Evolutionary conservation across 2,888 invertebrate species (phyloP).

Genomic region (Erynnis tages): DNA sequence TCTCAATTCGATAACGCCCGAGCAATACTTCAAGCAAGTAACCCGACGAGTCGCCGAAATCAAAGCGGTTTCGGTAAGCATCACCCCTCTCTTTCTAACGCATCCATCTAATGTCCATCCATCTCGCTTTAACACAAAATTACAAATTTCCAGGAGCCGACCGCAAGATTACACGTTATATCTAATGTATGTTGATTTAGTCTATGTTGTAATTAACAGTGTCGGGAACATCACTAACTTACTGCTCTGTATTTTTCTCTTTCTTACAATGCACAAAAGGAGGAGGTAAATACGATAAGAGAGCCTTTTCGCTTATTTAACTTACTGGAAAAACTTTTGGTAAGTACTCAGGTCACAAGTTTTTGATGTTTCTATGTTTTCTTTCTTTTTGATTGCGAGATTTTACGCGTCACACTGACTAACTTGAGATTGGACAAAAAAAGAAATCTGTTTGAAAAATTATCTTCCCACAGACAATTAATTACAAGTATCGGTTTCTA

Average conservation of each 20-base stretch:
- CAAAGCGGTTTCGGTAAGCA: slow-evolving; percentile 92
- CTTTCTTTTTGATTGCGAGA: slow-evolving; percentile 34
- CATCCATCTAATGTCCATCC: slow-evolving; percentile 20
- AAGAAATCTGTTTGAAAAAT: too few relatives aligned
- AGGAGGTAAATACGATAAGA: slow-evolving; percentile 74
- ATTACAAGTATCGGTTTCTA: too few relatives aligned
- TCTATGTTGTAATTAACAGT: slow-evolving; percentile 28
- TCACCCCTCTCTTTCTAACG: slow-evolving; percentile 33
- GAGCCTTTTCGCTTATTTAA: slow-evolving; percentile 60
- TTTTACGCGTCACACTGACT: too few relatives aligned
- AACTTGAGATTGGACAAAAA: too few relatives aligned
- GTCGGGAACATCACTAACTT: slow-evolving; percentile 73
- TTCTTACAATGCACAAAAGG: slow-evolving; percentile 75
- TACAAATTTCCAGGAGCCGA: slow-evolving; percentile 51
- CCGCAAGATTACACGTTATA: slow-evolving; percentile 39
- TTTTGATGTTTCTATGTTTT: slow-evolving; percentile 63
- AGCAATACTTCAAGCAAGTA: slow-evolving; percentile 97
- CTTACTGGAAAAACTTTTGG: slow-evolving; percentile 58
- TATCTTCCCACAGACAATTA: too few relatives aligned
- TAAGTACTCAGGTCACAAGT: slow-evolving; percentile 59
- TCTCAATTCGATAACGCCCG: slow-evolving; percentile 94
- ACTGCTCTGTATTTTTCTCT: slow-evolving; percentile 72
- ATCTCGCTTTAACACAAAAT: slow-evolving; percentile 39
- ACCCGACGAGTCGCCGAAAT: slow-evolving; percentile 93
- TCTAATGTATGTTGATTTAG: slow-evolving; percentile 51